These are phyloP conservation scores for Pristionchus japonicus DNA, from an alignment of 2,888 invertebrate species.

Conservation along the genomic window DNA sequence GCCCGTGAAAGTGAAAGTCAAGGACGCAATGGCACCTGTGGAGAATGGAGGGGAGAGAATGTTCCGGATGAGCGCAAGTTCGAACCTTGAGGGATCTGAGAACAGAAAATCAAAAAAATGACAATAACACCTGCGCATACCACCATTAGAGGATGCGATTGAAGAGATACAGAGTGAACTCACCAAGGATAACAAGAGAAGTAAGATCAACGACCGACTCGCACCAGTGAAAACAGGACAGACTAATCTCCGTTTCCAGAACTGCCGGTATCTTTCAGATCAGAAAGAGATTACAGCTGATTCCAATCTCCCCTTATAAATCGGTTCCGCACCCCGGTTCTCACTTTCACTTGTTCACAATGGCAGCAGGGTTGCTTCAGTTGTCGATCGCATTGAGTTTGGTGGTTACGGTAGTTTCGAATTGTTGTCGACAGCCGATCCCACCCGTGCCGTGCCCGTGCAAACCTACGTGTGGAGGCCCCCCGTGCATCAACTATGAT, in stretches of 20 bases:
- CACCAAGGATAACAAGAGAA: background rate
- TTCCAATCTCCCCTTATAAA: background rate
- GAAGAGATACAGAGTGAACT: too few relatives aligned
- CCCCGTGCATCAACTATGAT: background rate
- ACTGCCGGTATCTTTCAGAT: background rate
- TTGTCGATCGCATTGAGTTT: background rate
- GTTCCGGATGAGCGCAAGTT: background rate
- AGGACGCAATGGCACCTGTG: background rate
- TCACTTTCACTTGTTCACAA: background rate
- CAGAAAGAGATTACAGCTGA: background rate
- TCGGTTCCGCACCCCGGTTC: background rate
- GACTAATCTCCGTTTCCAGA: background rate
- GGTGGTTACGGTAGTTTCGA: background rate
- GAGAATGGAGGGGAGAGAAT: background rate
- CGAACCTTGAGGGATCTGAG: background rate
- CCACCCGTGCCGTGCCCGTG: conserved; percentile 2
- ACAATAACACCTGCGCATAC: too few relatives aligned
- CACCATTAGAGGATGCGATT: too few relatives aligned
- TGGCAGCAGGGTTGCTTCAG: background rate
- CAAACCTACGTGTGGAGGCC: background rate
- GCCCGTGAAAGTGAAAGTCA: background rate
- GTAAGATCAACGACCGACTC: background rate
- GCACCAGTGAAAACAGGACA: background rate
- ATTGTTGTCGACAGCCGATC: background rate
- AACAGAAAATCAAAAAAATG: background rate